These are phyloP conservation scores for Leptosomus discolor DNA, from an alignment of 2,113 vertebrate species.

Conservation along the genomic window DNA sequence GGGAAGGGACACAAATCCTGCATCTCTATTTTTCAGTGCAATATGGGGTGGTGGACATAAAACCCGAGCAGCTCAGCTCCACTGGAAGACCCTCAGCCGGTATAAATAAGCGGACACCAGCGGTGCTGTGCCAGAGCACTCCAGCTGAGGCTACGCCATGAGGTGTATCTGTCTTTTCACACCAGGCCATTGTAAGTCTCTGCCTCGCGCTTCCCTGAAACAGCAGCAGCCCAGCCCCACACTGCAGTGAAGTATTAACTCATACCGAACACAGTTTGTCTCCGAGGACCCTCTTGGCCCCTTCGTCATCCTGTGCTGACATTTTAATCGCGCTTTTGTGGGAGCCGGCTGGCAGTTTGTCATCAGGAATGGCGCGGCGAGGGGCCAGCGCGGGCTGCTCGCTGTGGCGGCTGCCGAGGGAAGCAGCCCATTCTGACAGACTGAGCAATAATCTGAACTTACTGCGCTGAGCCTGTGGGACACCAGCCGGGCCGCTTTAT, in stretches of 20 bases:
- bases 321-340: constrained; percentile 86
- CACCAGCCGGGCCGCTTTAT: constrained; percentile 88
- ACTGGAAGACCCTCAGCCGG: background rate
- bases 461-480: constrained; percentile 87
- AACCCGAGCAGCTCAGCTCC: background rate
- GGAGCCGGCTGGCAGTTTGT: constrained; percentile 88
- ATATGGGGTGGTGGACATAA: background rate
- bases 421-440: constrained; percentile 88
- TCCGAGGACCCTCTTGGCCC: constrained; percentile 82
- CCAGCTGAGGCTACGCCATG: background rate
- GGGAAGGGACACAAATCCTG: background rate
- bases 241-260: constrained; percentile 84
- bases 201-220: background rate
- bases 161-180: background rate
- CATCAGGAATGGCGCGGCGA: constrained; percentile 84
- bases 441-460: constrained; percentile 89
- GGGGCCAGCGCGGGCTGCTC: constrained; percentile 82
- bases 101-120: background rate
- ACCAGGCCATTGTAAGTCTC: constrained; percentile 29
- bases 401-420: constrained; percentile 77
- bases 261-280: constrained; percentile 83
- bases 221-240: constrained; percentile 68
- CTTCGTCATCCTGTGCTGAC: constrained; percentile 87
- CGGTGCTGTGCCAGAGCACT: background rate
- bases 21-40: background rate